Conservation (phyloP, 1,140 invertebrate species). For the Drosophila bocqueti region DNA sequence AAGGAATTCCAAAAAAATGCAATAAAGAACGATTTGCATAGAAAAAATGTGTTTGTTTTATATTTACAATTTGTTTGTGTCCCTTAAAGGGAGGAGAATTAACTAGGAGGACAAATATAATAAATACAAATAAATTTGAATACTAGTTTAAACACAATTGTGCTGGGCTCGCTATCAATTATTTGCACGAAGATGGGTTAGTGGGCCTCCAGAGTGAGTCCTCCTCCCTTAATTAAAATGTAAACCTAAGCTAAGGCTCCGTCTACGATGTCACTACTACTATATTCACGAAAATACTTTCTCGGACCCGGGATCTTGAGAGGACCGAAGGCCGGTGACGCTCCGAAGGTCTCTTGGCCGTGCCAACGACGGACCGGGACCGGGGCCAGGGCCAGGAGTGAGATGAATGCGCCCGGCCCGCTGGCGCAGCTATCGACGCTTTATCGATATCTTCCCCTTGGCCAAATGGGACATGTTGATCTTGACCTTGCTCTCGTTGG, state of each 20-base stretch:
- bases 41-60: background rate
- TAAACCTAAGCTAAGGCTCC: constrained; percentile 35
- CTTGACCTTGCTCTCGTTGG: constrained; percentile 92
- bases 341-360: constrained; percentile 14
- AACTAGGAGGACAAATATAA: background rate
- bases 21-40: background rate
- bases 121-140: background rate
- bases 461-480: constrained; percentile 94
- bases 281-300: constrained; percentile 18
- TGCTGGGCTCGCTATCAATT: background rate
- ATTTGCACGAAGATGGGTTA: constrained; percentile 1
- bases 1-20: background rate
- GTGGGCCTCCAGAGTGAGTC: background rate
- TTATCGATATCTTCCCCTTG: constrained; percentile 94
- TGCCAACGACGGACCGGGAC: background rate
- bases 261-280: constrained; percentile 2
- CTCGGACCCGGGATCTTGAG: constrained; percentile 6
- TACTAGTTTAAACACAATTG: background rate
- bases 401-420: constrained; percentile 13
- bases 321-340: constrained; percentile 5
- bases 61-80: constrained; percentile 15
- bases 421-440: constrained; percentile 87
- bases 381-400: constrained; percentile 7
- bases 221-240: constrained; percentile 14
- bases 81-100: background rate